A percentile compares a stretch with the other conserved stretches of the same genome.
phyloP scores from a whole-genome alignment of 1,140 invertebrate genomes.

The Augochlora pura region DNA sequence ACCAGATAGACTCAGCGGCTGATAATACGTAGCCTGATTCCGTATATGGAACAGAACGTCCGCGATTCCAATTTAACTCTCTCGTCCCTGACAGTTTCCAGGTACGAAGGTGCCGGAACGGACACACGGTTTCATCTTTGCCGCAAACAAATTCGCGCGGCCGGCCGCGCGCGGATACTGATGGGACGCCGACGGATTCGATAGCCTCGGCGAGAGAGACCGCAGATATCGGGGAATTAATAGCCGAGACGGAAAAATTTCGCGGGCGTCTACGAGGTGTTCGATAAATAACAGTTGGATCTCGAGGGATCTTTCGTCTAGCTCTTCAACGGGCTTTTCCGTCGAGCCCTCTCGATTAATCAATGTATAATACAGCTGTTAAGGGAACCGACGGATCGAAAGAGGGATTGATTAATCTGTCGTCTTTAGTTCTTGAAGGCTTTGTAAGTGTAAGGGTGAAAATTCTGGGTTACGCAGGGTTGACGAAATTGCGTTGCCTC shows the following conservation, averaged over 20 bases:
- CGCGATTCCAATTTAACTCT: constrained; percentile 43
- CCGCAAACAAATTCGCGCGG: constrained; percentile 35
- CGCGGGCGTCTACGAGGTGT: no score
- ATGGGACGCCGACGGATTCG: constrained; percentile 35
- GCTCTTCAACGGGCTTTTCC: no score
- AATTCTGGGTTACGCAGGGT: no score
- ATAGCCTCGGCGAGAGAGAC: background rate
- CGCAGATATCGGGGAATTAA: constrained; percentile 41
- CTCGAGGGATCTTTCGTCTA: no score
- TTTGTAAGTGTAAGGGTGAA: no score
- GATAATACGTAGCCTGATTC: constrained; percentile 15
- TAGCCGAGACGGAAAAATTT: constrained; percentile 28
- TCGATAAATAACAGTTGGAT: no score
- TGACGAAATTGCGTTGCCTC: no score
- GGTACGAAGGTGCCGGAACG: background rate
- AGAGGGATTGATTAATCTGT: no score
- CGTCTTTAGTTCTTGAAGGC: no score
- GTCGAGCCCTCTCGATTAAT: no score
- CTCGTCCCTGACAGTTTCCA: constrained; percentile 12
- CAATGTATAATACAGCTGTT: no score
- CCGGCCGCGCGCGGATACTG: background rate
- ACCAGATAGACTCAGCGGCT: background rate
- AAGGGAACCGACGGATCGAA: no score
- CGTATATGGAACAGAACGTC: constrained; percentile 1
- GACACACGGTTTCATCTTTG: constrained; percentile 37